Base-by-base conservation (phyloP, 2,797 vertebrate species). In the Notoglanidium macrostoma region DNA sequence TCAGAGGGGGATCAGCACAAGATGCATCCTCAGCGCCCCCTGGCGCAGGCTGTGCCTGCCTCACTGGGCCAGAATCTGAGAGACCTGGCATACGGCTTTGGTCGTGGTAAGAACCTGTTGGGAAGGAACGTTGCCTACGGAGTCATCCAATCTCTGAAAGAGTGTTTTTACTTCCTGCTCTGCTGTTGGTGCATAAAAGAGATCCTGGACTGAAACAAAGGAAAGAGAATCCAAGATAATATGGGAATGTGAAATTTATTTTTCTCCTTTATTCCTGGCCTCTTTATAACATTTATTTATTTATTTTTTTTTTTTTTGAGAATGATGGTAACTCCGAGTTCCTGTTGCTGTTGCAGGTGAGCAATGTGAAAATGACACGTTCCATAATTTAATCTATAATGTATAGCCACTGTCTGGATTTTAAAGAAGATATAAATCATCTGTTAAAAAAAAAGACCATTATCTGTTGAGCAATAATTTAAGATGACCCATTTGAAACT, bases 121-220 rank as follows among this genome's bases (percentile, higher is more conserved):
- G 95, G 96, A 29, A 92, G 94, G 80, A 94, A 94, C 91, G 70
- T 95, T 1, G 92, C 94, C 65, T 96, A 95, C 67, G 92, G 95
- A 54, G 91, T 97, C 55, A 94, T 96, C 89, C 94, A 93, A 88
- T 95, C 95, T 1, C 91, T 97, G 74, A 96, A 95, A 88, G 96
- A 97, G 86, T 95, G 96, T 1, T 91, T 96, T 46, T 98, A 96
- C 88, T 93, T 98, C 86, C 95, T 98, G 19, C 96, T 99, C 51
- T 98, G 98, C 94, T 98, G 98, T 93, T 98, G 97, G 97, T 98
- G 97, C 91, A 93, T 98, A 89, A 96, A 92, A 67, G 95, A 97
- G 93, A 95, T 99, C 90, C 93, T 99, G 93, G 97, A 98, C 90
- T 98, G 93, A 95, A 59, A 1, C 76, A 85, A 23, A 32, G 32